phyloP scores from a whole-genome alignment of 2,888 invertebrate species.

The Luperina nickerlii region DNA sequence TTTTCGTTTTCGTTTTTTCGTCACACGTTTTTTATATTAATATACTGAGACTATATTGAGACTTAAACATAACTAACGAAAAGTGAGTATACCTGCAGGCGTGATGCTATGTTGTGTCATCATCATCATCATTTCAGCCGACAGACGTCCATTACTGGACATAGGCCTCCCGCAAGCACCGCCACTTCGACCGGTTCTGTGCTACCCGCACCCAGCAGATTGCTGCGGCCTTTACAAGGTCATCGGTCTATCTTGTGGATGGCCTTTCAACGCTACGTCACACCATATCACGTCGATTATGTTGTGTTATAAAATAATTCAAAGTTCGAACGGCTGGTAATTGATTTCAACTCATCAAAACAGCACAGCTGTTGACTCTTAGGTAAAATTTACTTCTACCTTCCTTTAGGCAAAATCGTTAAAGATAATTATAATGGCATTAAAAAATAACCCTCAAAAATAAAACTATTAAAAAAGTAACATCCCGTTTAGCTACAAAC shows the following conservation, averaged over 20 bases:
- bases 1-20: too few species aligned
- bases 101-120: background rate
- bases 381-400: background rate
- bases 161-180: too few species aligned
- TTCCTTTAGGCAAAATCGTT: background rate
- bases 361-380: background rate
- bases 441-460: background rate
- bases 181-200: too few species aligned
- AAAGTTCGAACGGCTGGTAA: too few species aligned
- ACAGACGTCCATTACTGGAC: too few species aligned
- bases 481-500: constrained; percentile 12
- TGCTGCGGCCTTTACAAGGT: too few species aligned
- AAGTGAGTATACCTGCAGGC: background rate
- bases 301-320: background rate
- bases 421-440: background rate
- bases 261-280: too few species aligned
- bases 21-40: too few species aligned
- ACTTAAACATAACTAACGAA: background rate
- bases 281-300: too few species aligned
- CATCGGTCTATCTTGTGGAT: too few species aligned
- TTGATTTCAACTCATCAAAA: background rate
- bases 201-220: too few species aligned
- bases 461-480: constrained; percentile 16
- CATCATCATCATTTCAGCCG: too few species aligned
- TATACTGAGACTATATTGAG: background rate